These are phyloP conservation scores for Lagocephalus sceleratus DNA, from an alignment of 2,797 vertebrate genomes.

Conservation along the genomic window DNA sequence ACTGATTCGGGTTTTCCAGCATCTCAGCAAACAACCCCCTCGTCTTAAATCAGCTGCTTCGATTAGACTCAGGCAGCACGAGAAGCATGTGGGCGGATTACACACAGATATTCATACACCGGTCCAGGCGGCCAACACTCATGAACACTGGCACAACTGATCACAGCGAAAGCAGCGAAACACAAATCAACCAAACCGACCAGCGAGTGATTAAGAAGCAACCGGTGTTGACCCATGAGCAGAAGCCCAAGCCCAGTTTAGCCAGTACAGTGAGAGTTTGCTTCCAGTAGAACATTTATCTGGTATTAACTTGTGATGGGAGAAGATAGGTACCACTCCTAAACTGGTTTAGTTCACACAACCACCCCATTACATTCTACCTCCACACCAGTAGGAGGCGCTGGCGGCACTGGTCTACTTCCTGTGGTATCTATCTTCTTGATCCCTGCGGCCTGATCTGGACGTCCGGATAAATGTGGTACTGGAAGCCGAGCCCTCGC, in stretches of 20 bases:
- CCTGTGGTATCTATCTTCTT: too few species aligned
- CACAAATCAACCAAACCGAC: slow-evolving; percentile 6
- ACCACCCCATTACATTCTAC: too few species aligned
- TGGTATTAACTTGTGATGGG: too few species aligned
- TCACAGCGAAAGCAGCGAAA: slow-evolving; percentile 6
- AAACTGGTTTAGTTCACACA: too few species aligned
- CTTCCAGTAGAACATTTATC: slow-evolving; percentile 13
- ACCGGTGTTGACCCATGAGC: not conserved
- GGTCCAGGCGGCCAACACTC: too few species aligned
- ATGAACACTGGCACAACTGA: not conserved
- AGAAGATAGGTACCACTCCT: slow-evolving; percentile 5
- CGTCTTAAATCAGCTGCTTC: not conserved
- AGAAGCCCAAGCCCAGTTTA: slow-evolving; percentile 5
- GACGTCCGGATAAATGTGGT: not conserved
- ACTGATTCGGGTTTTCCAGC: not conserved
- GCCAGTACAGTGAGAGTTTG: slow-evolving; percentile 32
- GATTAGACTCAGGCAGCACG: not conserved
- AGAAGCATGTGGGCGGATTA: too few species aligned
- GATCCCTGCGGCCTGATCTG: too few species aligned
- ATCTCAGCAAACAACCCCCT: not conserved
- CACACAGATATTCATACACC: too few species aligned
- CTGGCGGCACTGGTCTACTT: too few species aligned
- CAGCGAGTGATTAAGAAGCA: slow-evolving; percentile 7
- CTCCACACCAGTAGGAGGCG: too few species aligned
- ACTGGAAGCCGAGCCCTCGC: slow-evolving; percentile 33